Evolutionary conservation across 2,888 invertebrate genomes (phyloP).

Genomic region (Caenorhabditis uteleia): DNA sequence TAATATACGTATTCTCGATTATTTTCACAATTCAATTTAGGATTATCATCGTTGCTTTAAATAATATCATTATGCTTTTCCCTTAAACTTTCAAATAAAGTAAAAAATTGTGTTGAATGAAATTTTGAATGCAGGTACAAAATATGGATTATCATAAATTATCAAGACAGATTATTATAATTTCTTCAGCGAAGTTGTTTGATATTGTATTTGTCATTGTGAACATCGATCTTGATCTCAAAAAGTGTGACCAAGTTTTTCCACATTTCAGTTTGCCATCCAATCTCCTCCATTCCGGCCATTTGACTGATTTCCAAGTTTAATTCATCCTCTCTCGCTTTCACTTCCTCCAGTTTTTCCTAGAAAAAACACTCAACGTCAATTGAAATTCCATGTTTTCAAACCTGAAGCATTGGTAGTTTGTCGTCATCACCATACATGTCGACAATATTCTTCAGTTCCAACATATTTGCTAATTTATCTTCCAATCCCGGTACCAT

Average conservation of each 20-base stretch:
- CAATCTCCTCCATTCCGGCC: constrained; percentile 10
- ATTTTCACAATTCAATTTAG: too few species aligned
- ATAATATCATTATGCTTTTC: too few species aligned
- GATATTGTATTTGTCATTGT: constrained; percentile 18
- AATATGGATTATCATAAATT: too few species aligned
- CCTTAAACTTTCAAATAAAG: too few species aligned
- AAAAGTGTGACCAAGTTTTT: constrained; percentile 13
- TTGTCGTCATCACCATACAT: not conserved
- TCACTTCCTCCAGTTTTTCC: constrained; percentile 2
- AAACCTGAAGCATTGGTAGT: not conserved
- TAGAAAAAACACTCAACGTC: not conserved
- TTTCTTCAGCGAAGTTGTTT: too few species aligned
- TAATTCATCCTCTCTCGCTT: constrained; percentile 6
- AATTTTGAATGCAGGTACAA: too few species aligned
- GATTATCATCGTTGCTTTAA: too few species aligned
- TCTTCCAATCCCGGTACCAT: constrained; percentile 12
- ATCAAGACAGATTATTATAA: too few species aligned
- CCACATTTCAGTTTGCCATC: constrained; percentile 23
- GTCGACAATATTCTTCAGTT: constrained; percentile 13
- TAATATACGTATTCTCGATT: too few species aligned
- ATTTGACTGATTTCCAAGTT: constrained; percentile 6
- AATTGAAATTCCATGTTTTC: not conserved
- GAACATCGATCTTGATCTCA: constrained; percentile 14
- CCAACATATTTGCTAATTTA: constrained; percentile 6
- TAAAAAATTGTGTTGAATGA: too few species aligned